Evolutionary conservation across 2,797 vertebrate genomes (phyloP).

Genomic region (Coreius guichenoti): DNA sequence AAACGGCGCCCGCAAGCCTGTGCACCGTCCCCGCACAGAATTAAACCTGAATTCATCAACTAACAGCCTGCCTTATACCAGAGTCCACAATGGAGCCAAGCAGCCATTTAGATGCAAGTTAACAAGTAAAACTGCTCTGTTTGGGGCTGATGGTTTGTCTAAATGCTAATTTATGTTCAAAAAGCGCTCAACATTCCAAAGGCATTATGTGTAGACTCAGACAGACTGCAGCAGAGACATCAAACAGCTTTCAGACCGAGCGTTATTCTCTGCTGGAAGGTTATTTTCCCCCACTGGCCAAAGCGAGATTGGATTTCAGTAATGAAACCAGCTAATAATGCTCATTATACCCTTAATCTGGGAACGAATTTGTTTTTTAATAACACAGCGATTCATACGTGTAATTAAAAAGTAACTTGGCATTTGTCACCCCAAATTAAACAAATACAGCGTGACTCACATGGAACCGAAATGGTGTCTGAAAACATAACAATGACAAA

Average conservation of each 20-base stretch:
- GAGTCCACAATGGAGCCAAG: constrained; percentile 50
- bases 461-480: constrained; percentile 1
- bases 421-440: constrained; percentile 49
- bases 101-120: constrained; percentile 61
- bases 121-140: constrained; percentile 52
- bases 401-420: constrained; percentile 60
- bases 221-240: constrained; percentile 50
- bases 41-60: constrained; percentile 58
- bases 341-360: constrained; percentile 50
- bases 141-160: constrained; percentile 58
- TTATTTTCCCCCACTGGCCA: constrained; percentile 50
- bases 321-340: constrained; percentile 58
- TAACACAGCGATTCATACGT: constrained; percentile 43
- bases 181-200: constrained; percentile 45
- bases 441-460: constrained; percentile 30
- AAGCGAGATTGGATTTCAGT: constrained; percentile 57
- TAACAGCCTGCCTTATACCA: constrained; percentile 46
- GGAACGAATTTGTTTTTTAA: constrained; percentile 41
- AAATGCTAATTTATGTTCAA: constrained; percentile 63
- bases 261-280: constrained; percentile 47
- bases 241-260: constrained; percentile 52
- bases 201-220: constrained; percentile 53
- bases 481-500: constrained; percentile 28
- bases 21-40: constrained; percentile 35
- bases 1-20: constrained; percentile 34